These are phyloP conservation scores for Phaedon cochleariae DNA, from an alignment of 2,888 invertebrate genomes.

Conservation along the genomic window DNA sequence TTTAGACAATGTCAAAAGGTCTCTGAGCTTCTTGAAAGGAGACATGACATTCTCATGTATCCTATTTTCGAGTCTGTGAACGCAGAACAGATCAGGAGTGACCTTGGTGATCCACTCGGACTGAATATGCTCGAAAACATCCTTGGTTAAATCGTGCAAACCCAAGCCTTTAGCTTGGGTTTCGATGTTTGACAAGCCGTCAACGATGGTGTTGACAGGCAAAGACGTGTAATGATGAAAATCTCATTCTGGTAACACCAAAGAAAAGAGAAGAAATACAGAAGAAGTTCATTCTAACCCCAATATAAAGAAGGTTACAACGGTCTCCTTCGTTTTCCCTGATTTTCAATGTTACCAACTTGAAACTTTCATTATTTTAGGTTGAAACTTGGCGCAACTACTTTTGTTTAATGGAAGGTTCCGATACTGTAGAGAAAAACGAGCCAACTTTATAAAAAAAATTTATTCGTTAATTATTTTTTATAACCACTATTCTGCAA, in stretches of 20 bases:
- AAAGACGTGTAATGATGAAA: too few species aligned
- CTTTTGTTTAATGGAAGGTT: too few species aligned
- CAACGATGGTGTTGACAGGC: slow-evolving; percentile 58
- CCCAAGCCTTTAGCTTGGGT: slow-evolving; percentile 55
- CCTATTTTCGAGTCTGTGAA: slow-evolving; percentile 56
- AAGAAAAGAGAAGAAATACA: too few species aligned
- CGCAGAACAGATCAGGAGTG: slow-evolving; percentile 58
- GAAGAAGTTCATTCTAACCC: too few species aligned
- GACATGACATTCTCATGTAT: slow-evolving; percentile 59
- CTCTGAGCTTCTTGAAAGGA: slow-evolving; percentile 58
- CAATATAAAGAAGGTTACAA: too few species aligned
- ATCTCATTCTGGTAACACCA: too few species aligned
- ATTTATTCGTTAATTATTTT: not conserved
- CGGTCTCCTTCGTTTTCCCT: too few species aligned
- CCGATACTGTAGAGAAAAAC: too few species aligned
- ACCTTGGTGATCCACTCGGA: slow-evolving; percentile 56
- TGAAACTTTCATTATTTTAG: too few species aligned
- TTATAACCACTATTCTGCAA: slow-evolving; percentile 22
- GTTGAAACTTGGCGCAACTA: too few species aligned
- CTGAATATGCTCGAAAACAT: slow-evolving; percentile 53
- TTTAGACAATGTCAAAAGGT: slow-evolving; percentile 54
- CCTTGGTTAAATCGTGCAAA: slow-evolving; percentile 44
- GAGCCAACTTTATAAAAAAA: not conserved
- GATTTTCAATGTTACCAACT: too few species aligned
- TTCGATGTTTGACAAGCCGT: slow-evolving; percentile 55